Base-by-base conservation (phyloP, 2,797 vertebrate genomes). In the Gobio occitaniae region DNA sequence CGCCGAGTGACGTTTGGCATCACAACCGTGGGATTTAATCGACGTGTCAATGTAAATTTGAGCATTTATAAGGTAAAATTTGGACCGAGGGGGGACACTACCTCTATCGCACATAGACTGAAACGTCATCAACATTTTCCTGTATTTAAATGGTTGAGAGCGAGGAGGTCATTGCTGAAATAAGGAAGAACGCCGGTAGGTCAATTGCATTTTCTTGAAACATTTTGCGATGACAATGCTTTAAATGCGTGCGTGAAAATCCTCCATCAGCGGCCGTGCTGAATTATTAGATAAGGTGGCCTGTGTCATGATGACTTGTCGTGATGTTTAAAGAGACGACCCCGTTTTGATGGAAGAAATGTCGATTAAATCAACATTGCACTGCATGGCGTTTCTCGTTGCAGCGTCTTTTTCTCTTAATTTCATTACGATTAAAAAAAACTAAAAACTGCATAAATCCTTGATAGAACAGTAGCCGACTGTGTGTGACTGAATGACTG, bases 81-180 rank as follows among this genome's bases (percentile, higher is more conserved):
- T 90, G 92, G 91, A 91, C 82, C 36, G 91, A 92, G 91, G 92
- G 15, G 92, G 79, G 87, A 92, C 94, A 92, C 93, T 93, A 93
- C 91, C 94, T 93, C 79, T 91, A 92, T 92, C 90, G 86, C 89
- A 90, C 93, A 86, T 91, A 93, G 92, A 92, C 91, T 70, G 89
- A 94, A 93, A 95, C 95, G 95, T 95, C 95, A 94, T 94, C 95
- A 92, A 47, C 92, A 91, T 94, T 96, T 93, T 80, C 89, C 91
- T 92, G 90, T 91, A 89, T 95, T 95, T 95, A 94, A 95, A 94
- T 92, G 92, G 90, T 93, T 84, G 90, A 89, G 86, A 89, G 86
- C 87, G 93, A 91, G 90, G 93, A 94, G 94, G 94, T 94, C 94
- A 93, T 90, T 90, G 91, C 91, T 87, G 83, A 88, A 88, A 90